phyloP scores from a whole-genome alignment of 2,113 vertebrate genomes.

The Elanus axillaris region DNA sequence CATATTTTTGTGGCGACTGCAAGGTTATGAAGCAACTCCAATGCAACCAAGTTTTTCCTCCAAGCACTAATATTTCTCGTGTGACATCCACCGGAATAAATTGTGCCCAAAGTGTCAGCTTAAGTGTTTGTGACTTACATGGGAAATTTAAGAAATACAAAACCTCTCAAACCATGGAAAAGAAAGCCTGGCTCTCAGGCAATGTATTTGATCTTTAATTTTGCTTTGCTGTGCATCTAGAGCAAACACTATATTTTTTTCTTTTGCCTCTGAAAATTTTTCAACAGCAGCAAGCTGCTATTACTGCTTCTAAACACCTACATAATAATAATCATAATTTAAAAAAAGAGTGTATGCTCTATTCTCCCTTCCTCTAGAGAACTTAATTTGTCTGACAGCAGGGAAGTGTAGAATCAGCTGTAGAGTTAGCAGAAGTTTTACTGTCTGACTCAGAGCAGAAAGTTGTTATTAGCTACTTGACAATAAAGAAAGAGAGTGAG shows the following conservation, averaged over 20 bases:
- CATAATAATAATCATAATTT: neutral
- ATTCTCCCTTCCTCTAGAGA: neutral
- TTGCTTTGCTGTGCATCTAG: neutral
- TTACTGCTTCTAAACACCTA: neutral
- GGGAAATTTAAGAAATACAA: conserved; percentile 28
- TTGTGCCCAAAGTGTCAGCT: neutral
- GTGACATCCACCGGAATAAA: conserved; percentile 1
- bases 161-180: neutral
- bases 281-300: neutral
- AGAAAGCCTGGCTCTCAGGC: neutral
- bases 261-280: neutral
- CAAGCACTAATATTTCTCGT: conserved; percentile 2
- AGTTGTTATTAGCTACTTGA: neutral
- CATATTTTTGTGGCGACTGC: neutral
- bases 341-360: neutral
- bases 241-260: neutral
- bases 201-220: neutral
- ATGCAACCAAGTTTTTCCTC: neutral
- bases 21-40: neutral
- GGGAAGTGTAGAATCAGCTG: neutral
- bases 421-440: neutral
- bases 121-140: conserved; percentile 20
- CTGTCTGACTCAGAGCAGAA: neutral
- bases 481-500: neutral
- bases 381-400: neutral